Percentiles rank a stretch among this genome's conserved stretches.
Conservation (phyloP, 2,888 invertebrate species). For the Phaonia tiefii region DNA sequence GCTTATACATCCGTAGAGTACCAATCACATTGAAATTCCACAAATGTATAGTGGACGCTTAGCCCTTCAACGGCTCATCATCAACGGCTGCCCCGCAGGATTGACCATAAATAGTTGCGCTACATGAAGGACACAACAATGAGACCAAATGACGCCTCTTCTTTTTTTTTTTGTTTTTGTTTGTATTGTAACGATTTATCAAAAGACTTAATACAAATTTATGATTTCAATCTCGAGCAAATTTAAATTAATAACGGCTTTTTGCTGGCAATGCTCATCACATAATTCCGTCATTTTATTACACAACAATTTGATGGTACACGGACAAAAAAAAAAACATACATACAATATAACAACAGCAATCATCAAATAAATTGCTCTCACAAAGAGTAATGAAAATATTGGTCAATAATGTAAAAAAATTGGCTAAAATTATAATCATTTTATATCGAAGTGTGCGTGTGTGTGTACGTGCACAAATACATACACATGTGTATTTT, state of each 20-base stretch:
- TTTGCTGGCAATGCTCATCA: background rate
- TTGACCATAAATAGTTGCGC: background rate
- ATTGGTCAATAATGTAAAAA: constrained; percentile 37
- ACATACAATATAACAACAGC: constrained; percentile 17
- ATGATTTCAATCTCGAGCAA: constrained; percentile 20
- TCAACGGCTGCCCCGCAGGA: too few relatives aligned
- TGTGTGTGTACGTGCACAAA: background rate
- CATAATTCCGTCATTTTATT: background rate
- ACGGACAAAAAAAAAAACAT: background rate
- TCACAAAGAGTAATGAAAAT: constrained; percentile 29
- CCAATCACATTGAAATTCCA: constrained; percentile 9
- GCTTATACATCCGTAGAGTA: too few relatives aligned
- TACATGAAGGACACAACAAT: background rate
- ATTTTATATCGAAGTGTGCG: constrained; percentile 45
- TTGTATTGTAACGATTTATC: constrained; percentile 27
- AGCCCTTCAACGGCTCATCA: background rate
- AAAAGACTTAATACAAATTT: constrained; percentile 39
- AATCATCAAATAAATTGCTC: constrained; percentile 31
- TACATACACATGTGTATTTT: constrained; percentile 14
- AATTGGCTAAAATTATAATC: constrained; percentile 51
- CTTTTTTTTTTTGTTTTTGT: too few relatives aligned
- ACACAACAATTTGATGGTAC: background rate
- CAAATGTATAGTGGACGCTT: constrained; percentile 1
- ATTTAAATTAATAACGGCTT: constrained; percentile 34
- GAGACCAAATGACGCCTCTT: constrained; percentile 21